Base-by-base conservation (phyloP, 2,113 vertebrate species). In the Marmota monax region DNA sequence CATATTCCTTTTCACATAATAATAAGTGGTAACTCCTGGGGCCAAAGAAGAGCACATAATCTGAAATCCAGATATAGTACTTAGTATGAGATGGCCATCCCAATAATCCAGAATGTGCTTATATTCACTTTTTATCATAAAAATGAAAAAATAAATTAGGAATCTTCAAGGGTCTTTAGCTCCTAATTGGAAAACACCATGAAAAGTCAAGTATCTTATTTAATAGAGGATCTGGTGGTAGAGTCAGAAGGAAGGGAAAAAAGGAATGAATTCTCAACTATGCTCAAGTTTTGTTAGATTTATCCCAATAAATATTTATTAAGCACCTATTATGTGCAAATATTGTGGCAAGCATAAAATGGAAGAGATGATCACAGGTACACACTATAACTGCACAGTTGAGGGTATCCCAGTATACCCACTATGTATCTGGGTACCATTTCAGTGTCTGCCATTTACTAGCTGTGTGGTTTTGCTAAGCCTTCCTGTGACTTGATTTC, bases 71-170 rank as follows among this genome's bases (percentile, higher is more conserved):
- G 17, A 65, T 23, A 37, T 42, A 65, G 34, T n/a, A 34, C 89
- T 93, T 94, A 76, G 58, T n/a, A n/a, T n/a, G 80, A 69, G 63
- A 67, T 42, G 23, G 18, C 69, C 69, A 94, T 53, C n/a, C 39
- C 53, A 63, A 18, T 37, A 56, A 76, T 23, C 70, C 88, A 94
- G 63, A 74, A 39, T 65, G 80, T 83, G 76, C 67, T 84, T 37
- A 27, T 69, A 67, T 87, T 95, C 45, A 74, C 45, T 77, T 76
- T 45, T 74, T 42, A 65, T 82, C 39, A 84, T 61, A 95, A 92
- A 92, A 53, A 42, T 70, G 12, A 78, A n/a, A 90, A 73, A 42
- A 45, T 18, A 32, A 77, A 70, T 67, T 63, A 48, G 14, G 23
- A 17, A 7, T 90, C 34, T 85, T 18, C 25, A 88, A 86, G 48